Percentiles rank a stretch among this genome's conserved stretches.
These are phyloP conservation scores for Blennius ocellaris DNA, from an alignment of 2,113 vertebrate species.

Conservation along the genomic window DNA sequence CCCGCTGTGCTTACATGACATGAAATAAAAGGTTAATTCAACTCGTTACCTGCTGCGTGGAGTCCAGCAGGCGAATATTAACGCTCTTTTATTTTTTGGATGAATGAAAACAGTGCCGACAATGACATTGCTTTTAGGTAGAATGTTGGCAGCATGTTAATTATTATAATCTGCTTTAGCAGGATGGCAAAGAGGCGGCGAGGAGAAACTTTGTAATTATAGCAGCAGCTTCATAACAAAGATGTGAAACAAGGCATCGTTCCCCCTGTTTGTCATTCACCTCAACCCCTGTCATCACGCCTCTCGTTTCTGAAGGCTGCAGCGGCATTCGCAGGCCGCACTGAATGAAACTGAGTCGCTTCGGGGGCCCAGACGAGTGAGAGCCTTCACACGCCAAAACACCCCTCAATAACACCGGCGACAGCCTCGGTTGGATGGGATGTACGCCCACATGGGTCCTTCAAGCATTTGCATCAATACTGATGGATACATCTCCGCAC, in stretches of 20 bases:
- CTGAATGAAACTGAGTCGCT: constrained; percentile 38
- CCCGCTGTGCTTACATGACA: neutral
- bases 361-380: constrained; percentile 3
- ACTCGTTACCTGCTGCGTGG: neutral
- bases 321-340: constrained; percentile 44
- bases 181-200: neutral
- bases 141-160: constrained; percentile 9
- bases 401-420: constrained; percentile 31
- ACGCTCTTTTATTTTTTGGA: neutral
- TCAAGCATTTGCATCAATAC: neutral
- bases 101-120: neutral
- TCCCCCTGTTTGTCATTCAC: constrained; percentile 38
- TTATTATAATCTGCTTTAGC: neutral
- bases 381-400: neutral
- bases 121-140: constrained; percentile 1
- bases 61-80: neutral
- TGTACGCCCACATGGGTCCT: neutral
- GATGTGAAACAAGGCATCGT: constrained; percentile 12
- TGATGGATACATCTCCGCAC: neutral
- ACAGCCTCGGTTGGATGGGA: constrained; percentile 36
- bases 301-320: constrained; percentile 32
- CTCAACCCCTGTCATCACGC: constrained; percentile 20
- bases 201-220: neutral
- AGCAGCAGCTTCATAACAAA: constrained; percentile 4
- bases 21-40: neutral